Conservation (phyloP, 2,797 vertebrate species). For the Argya squamiceps region DNA sequence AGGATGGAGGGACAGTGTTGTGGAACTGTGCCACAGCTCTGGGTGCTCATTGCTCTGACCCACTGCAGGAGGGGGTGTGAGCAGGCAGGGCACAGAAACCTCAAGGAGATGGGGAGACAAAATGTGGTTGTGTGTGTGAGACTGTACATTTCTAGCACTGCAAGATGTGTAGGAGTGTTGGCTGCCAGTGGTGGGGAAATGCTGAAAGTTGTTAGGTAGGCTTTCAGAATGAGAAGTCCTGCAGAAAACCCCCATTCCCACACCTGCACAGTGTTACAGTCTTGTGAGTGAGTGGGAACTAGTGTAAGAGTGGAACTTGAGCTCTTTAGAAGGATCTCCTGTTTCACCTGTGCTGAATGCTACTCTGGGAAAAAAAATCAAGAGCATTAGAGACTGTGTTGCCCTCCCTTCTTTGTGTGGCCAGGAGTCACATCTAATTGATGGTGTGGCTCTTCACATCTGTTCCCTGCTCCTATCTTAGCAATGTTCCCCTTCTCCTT, state of each 20-base stretch:
- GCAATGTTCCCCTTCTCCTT: not conserved
- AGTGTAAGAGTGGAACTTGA: not conserved
- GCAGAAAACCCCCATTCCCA: not conserved
- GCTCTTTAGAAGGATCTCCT: not conserved
- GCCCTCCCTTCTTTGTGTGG: not conserved
- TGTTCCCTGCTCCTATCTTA: not conserved
- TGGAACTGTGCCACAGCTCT: not conserved
- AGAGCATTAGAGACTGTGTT: not conserved
- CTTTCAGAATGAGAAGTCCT: not conserved
- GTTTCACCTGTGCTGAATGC: not conserved
- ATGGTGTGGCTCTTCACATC: not conserved
- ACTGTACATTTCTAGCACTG: not conserved
- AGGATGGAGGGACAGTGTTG: not conserved
- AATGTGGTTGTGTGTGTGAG: rapidly evolving
- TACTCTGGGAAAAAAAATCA: not conserved
- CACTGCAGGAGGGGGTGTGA: not conserved
- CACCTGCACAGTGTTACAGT: not conserved
- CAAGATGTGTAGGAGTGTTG: not conserved
- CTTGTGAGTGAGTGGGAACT: not conserved
- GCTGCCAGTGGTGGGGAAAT: not conserved
- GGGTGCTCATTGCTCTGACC: not conserved
- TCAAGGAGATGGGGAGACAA: not conserved
- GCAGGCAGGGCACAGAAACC: not conserved
- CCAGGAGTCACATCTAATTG: not conserved
- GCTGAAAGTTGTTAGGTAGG: not conserved